Evolutionary conservation across 2,113 vertebrate genomes (phyloP), one percentile per base, ranked within the genome.

Genomic region (Chrysochloris asiatica): DNA sequence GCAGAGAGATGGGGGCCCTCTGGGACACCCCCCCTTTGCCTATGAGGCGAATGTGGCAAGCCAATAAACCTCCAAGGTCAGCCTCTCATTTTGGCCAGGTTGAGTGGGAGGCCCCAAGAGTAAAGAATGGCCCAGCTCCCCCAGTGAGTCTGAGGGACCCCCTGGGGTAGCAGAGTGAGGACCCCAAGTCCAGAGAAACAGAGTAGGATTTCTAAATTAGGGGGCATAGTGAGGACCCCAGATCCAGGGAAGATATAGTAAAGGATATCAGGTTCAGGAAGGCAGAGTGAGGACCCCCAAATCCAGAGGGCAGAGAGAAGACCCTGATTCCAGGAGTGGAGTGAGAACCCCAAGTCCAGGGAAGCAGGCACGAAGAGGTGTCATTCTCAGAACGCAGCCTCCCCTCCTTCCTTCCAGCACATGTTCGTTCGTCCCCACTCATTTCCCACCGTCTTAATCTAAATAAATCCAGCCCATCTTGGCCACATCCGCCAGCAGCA

Each of bases 361-460:
- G 79, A 73, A 75, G 28, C 24, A 43, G 45, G 26, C 48, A 16
- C 16, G n/a, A 24, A 52, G 22, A 47, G 67, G 69, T 69, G 56
- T 52, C 80, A 33, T 41, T 82, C 52, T 50, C 72, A 48, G 88
- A 93, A 75, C 86, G 78, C 52, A 43, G 86, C 86, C 94, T 94
- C 93, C 96, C 81, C 83, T 93, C 93, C 92, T 71, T 93, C 93
- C 92, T 71, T n/a, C 96, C 59, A 83, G 93, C 89, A 91, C 26
- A 0, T 85, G 86, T n/a, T n/a, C n/a, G n/a, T n/a, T 56, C 93
- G 16, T 91, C 94, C 95, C 96, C 88, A 86, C 93, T 96, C 96
- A 96, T 98, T 98, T 98, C 97, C 97, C 97, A 98, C 97, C 95
- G 73, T 96, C 97, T 97, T 97, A 97, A 98, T 98, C 98, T 97